These are phyloP conservation scores for Eurystomus glaucurus DNA, from an alignment of 2,797 vertebrate species.

Conservation along the genomic window DNA sequence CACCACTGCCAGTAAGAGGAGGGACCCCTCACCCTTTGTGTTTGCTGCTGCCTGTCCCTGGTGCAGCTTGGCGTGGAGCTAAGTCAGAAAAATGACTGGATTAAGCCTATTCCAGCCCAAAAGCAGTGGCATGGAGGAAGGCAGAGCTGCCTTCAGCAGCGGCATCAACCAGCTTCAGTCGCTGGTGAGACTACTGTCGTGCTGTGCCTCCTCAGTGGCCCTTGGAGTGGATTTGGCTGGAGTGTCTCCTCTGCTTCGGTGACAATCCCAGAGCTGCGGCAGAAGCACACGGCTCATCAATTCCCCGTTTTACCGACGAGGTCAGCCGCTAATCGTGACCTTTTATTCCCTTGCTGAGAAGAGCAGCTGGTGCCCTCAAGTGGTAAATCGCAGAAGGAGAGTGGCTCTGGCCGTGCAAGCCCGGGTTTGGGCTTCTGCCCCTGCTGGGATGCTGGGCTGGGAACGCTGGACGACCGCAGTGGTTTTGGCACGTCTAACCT, in stretches of 20 bases:
- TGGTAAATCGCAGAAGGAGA: constrained; percentile 51
- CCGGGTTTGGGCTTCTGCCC: not conserved
- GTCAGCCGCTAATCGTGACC: constrained; percentile 50
- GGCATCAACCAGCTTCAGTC: not conserved
- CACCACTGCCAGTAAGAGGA: not conserved
- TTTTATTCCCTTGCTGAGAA: constrained; percentile 64
- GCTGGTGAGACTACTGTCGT: fast-evolving
- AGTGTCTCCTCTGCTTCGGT: fast-evolving
- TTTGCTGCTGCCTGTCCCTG: not conserved
- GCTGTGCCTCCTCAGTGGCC: fast-evolving
- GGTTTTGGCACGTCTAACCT: not conserved
- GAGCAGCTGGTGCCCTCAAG: constrained; percentile 73
- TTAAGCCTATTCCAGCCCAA: not conserved
- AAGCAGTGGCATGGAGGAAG: not conserved
- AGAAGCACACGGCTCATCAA: not conserved
- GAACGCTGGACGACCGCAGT: fast-evolving
- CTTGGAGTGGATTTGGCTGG: not conserved
- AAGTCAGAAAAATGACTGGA: fast-evolving
- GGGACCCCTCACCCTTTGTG: not conserved
- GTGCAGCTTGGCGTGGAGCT: not conserved
- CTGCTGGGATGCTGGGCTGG: no score
- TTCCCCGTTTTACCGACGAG: not conserved
- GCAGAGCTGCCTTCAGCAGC: not conserved
- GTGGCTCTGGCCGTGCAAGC: not conserved
- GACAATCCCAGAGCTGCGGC: not conserved